Percentiles rank a stretch among this genome's conserved stretches.
Conservation (phyloP, 2,888 invertebrate species). For the Sylvicola cinctus region DNA sequence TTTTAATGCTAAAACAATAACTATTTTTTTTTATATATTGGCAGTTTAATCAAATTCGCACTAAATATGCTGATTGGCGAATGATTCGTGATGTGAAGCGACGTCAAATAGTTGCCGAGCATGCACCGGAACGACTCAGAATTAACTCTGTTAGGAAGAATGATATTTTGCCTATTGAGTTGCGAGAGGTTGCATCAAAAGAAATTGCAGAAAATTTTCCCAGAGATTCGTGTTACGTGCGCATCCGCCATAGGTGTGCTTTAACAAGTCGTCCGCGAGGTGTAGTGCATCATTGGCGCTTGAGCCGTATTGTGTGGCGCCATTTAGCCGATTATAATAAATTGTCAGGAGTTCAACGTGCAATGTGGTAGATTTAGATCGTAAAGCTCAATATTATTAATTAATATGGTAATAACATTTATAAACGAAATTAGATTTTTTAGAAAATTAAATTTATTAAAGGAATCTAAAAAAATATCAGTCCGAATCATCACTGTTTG, state of each 20-base stretch:
- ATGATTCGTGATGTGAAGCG: conserved; percentile 78
- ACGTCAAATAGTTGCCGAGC: conserved; percentile 49
- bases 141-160: conserved; percentile 69
- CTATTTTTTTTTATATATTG: too few relatives aligned
- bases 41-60: conserved; percentile 49
- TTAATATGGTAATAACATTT: neutral
- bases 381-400: neutral
- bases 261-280: conserved; percentile 77
- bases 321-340: conserved; percentile 86
- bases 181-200: conserved; percentile 53
- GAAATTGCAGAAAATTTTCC: conserved; percentile 64
- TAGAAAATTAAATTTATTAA: too few relatives aligned
- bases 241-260: conserved; percentile 58
- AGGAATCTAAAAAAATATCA: conserved; percentile 13
- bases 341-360: conserved; percentile 75
- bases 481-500: conserved; percentile 10
- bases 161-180: conserved; percentile 61
- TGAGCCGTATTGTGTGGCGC: conserved; percentile 82
- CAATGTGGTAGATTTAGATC: conserved; percentile 49
- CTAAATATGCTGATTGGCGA: conserved; percentile 61
- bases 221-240: conserved; percentile 41
- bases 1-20: too few relatives aligned
- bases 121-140: conserved; percentile 56
- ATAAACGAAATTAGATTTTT: too few relatives aligned
- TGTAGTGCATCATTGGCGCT: conserved; percentile 55